Base-by-base conservation (phyloP, 1,140 invertebrate genomes). In the Brachionus manjavacas region DNA sequence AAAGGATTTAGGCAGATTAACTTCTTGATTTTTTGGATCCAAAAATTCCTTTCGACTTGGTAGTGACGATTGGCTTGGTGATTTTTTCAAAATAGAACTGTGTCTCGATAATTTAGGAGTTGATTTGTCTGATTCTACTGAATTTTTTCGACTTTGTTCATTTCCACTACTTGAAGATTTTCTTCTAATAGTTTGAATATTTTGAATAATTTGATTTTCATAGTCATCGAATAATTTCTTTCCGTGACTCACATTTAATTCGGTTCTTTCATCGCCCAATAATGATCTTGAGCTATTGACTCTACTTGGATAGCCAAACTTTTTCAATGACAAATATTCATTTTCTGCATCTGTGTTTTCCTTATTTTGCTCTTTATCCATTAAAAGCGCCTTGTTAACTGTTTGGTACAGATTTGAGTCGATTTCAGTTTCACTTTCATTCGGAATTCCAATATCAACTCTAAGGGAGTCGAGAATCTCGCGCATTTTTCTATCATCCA, bases 401-500 rank as follows among this genome's bases (percentile, higher is more conserved):
- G 72, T 76, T 46, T 76, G 72, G 20, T 76, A 76, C 16, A 49
- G 49, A 20, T 49, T 49, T 4, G 41, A 23, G n/a, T 23, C 41
- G 4, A 76, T 76, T 76, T 76, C 72, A 9, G 72, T 3, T 12
- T 76, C 79, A 14, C 28, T 9, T 23, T 68, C 64, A 55, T 81
- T 64, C 14, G 52, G 31, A 43, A 81, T 60, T 23, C 79, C 79
- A 16, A 81, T 81, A 16, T 81, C 79, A 2, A 20, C 7, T 28
- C 64, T n/a, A 6, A 81, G 16, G 9, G 31, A 23, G 4, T 66
- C 55, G 9, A 81, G 41, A 14, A 81, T 43, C 8, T 81, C 35
- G 25, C 79, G 7, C 79, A 81, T 81, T 35, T 81, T 81, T 81
- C 16, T 68, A 14, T 81, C 79, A 46, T 81, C 79, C 25, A 81